Conservation (phyloP, 2,113 vertebrate species). For the Laterallus jamaicensis region DNA sequence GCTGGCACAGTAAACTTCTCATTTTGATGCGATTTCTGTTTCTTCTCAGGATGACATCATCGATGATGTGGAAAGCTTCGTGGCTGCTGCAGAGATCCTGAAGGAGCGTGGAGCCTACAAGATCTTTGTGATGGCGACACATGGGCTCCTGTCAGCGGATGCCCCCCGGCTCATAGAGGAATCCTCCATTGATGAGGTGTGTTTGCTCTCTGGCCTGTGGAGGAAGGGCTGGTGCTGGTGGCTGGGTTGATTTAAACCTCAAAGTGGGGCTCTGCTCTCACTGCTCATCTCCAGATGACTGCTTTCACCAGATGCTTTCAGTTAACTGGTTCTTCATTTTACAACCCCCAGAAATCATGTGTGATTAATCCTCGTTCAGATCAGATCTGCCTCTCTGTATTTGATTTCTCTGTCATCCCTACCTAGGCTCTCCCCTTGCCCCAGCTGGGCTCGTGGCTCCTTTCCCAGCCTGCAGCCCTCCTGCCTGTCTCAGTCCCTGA, state of each 20-base stretch:
- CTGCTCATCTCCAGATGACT: not conserved
- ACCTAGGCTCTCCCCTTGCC: not conserved
- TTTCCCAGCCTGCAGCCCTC: not conserved
- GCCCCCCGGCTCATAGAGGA: constrained; percentile 96
- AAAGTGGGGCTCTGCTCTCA: not conserved
- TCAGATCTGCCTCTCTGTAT: not conserved
- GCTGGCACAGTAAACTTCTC: not conserved
- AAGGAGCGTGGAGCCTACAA: constrained; percentile 98
- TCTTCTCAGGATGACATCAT: constrained; percentile 93
- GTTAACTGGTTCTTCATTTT: not conserved
- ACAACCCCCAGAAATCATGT: not conserved
- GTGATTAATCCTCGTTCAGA: not conserved
- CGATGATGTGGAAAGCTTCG: constrained; percentile 95
- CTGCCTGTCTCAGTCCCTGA: too few relatives aligned
- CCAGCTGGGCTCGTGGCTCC: not conserved
- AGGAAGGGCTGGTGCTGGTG: not conserved
- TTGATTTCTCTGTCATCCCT: not conserved
- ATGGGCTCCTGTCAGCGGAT: constrained; percentile 94
- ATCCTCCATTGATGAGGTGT: constrained; percentile 92
- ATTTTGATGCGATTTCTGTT: not conserved
- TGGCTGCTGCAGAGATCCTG: constrained; percentile 95
- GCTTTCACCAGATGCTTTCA: not conserved
- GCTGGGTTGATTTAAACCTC: not conserved
- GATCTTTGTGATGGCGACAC: constrained; percentile 98
- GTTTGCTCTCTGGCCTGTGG: not conserved